These are phyloP conservation scores for Samia ricini DNA, from an alignment of 1,140 invertebrate genomes.

Conservation along the genomic window DNA sequence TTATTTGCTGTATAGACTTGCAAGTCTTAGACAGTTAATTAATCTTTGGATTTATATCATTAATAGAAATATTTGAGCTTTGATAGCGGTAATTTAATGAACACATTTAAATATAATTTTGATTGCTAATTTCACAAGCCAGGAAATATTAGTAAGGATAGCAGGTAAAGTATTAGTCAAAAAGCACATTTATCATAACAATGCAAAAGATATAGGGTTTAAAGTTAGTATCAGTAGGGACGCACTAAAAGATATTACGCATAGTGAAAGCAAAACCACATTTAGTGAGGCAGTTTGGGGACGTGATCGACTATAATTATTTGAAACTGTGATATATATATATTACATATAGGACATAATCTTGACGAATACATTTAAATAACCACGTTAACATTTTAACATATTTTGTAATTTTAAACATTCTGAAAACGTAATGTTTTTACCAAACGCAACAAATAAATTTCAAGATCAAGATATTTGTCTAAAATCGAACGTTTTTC, in stretches of 20 bases:
- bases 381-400: background rate
- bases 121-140: slow-evolving; percentile 44
- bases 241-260: background rate
- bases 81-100: too few relatives aligned
- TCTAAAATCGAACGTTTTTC: too few relatives aligned
- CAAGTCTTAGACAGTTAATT: too few relatives aligned
- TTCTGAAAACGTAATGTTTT: background rate
- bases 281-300: slow-evolving; percentile 24
- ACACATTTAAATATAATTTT: too few relatives aligned
- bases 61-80: too few relatives aligned
- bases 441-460: background rate
- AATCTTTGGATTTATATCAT: too few relatives aligned
- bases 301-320: slow-evolving; percentile 13
- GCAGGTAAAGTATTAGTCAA: slow-evolving; percentile 37
- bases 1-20: too few relatives aligned
- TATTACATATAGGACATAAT: background rate
- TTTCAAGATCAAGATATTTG: too few relatives aligned
- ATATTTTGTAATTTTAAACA: background rate
- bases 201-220: slow-evolving; percentile 9
- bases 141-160: slow-evolving; percentile 57
- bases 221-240: slow-evolving; percentile 5
- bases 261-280: slow-evolving; percentile 30
- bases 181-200: slow-evolving; percentile 40
- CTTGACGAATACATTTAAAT: background rate
- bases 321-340: slow-evolving; percentile 3